Conservation (phyloP, 2,888 invertebrate genomes). For the Cataglyphis cursor region DNA sequence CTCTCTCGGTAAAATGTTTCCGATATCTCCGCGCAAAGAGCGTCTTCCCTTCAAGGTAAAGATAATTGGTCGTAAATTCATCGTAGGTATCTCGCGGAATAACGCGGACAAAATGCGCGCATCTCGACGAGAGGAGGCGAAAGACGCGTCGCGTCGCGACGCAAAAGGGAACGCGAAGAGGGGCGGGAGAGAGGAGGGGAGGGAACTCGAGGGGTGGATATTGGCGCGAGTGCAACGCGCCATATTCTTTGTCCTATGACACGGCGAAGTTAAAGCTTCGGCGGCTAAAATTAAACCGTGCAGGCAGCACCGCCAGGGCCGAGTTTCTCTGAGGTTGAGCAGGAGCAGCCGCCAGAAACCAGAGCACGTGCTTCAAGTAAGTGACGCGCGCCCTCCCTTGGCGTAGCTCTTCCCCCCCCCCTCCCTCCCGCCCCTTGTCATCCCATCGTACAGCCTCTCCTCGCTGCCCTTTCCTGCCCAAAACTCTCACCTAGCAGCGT, state of each 20-base stretch:
- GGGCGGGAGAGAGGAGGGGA: constrained; percentile 50
- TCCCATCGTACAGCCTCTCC: not conserved
- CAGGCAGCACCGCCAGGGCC: constrained; percentile 70
- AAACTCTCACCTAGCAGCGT: constrained; percentile 28
- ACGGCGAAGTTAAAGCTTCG: constrained; percentile 81
- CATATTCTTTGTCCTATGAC: constrained; percentile 83
- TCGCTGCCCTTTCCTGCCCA: constrained; percentile 9
- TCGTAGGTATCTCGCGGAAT: constrained; percentile 6
- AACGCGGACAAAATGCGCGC: not conserved
- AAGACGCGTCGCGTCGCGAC: constrained; percentile 30
- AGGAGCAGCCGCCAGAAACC: constrained; percentile 85
- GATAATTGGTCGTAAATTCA: not conserved
- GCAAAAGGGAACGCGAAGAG: constrained; percentile 48
- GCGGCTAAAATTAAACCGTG: constrained; percentile 82
- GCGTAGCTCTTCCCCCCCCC: constrained; percentile 54
- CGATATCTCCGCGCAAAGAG: not conserved
- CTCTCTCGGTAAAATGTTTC: not conserved
- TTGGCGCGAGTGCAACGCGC: constrained; percentile 79
- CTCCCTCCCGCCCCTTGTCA: not conserved
- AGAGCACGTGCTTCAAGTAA: constrained; percentile 85
- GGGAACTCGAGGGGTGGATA: constrained; percentile 59
- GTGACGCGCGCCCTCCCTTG: constrained; percentile 83
- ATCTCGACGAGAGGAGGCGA: constrained; percentile 3
- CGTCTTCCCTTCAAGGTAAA: not conserved
- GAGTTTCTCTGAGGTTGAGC: constrained; percentile 81